Evolutionary conservation across 30 jellyfish, hydroid and myxozoan species (phyloP), one percentile per base, ranked within the genome.

Genomic region (Nemopilema nomurai): DNA sequence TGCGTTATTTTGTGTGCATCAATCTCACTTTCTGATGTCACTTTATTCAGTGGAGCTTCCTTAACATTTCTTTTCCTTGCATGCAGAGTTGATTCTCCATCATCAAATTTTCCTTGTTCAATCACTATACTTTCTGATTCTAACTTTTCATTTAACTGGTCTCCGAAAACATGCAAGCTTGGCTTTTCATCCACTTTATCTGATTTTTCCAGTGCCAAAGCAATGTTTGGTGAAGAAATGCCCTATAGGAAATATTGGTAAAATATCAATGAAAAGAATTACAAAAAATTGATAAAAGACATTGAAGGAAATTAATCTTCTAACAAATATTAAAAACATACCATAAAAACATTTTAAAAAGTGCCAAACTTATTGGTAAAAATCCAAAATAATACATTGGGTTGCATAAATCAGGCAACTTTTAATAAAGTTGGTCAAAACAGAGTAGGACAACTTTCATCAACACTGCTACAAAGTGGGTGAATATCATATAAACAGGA

Each of bases 21-120:
- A 13, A 68, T 82, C 9, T n/a, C 69, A 21, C 49, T 85, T 19
- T 49, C 83, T 70, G 79, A 49, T 33, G 24, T 50, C 17, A 25
- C 7, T 6, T 31, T 18, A 24, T 30, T 84, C 18, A 51, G 23
- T 20, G 82, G 28, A 68, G 24, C 84, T 72, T 82, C 84, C 27
- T 62, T 65, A 18, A 73, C 86, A 32, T 83, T 78, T 29, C 91
- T 73, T 75, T 83, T 83, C 25, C 91, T 65, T 83, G 91, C 50
- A 70, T 76, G 23, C 22, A 68, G 31, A 28, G 81, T 26, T 6
- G 84, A 28, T 20, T 64, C 86, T 62, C 81, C 28, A n/a, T 83
- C 91, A 25, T 53, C 52, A 0, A 41, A 4, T 21, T 24, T 51
- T 24, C 63, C 22, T 24, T 62, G 49, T 24, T 77, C 87, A 0